Evolutionary conservation across 92 coral and sea anemone genomes (phyloP).

Genomic region (Actinernus sp.): DNA sequence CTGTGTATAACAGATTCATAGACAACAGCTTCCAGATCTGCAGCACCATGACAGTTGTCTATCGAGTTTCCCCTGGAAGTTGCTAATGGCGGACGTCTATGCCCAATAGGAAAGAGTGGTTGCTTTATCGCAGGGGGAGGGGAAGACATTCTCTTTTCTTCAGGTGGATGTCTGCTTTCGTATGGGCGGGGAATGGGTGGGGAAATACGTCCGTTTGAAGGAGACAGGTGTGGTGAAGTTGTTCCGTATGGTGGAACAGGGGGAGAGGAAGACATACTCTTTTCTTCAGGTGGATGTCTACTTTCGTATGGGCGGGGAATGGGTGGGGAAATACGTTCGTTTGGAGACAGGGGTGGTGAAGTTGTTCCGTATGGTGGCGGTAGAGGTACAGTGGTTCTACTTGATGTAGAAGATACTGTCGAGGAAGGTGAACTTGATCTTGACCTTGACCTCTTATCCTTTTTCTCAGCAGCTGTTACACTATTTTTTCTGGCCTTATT

Average conservation of each 20-base stretch:
- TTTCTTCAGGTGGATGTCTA: not conserved
- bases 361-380: too few species aligned
- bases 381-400: too few species aligned
- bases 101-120: slow-evolving; percentile 12
- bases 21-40: not conserved
- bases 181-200: slow-evolving; percentile 15
- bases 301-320: slow-evolving; percentile 17
- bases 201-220: not conserved
- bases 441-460: not conserved
- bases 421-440: not conserved
- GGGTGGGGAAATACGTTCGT: not conserved
- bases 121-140: slow-evolving; percentile 7
- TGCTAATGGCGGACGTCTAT: slow-evolving; percentile 20
- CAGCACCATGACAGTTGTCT: not conserved
- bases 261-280: too few species aligned
- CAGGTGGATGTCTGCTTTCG: not conserved
- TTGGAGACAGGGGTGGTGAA: not conserved
- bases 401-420: not conserved
- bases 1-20: slow-evolving; percentile 7
- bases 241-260: too few species aligned
- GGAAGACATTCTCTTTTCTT: slow-evolving; percentile 15
- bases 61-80: slow-evolving; percentile 12
- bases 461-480: not conserved
- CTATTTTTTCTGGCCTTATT: slow-evolving; percentile 41
- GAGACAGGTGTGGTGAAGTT: not conserved